Base-by-base conservation (phyloP, 2,888 invertebrate species). In the Diarsia rubi region DNA sequence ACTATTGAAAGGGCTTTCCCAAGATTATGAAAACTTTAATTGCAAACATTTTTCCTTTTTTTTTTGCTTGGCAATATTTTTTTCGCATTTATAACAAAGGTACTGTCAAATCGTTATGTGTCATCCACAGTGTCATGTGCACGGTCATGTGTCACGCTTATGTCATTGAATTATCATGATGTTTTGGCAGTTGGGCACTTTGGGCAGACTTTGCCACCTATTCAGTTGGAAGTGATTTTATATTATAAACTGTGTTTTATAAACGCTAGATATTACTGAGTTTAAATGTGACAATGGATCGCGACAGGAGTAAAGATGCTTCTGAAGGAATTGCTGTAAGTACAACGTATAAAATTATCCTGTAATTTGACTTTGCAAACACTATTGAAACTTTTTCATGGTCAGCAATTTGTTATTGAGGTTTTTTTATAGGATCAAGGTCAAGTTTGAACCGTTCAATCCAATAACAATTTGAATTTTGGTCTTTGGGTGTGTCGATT, bases 311-410 rank as follows among this genome's bases (percentile, higher is more conserved):
- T 31, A 95, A 95, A 90, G 94, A 94, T 89, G 96, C 96, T 9
- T 96, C 96, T 37, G 96, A 97, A 91, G 96, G 96, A 59, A 95
- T 96, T 75, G 96, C 95, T 44, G 96, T 97, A 86, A 94, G 96
- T 90, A 69, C 24, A 65, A 73, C 12, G 1, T 57, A n/a, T 47
- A n/a, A 45, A 19, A 60, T 31, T 12, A 21, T n/a, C 57, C 14
- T 42, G 5, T 44, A 49, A 24, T 62, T 45, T 45, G 3, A 47
- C 75, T 21, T 66, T 57, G 8, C 37, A 52, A 60, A 60, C 16
- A 44, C 57, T 19, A 49, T 11, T 49, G 16, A 47, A 84, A 76
- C 49, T 66, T 62, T 78, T 59, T 74, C 76, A 79, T 66, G 59
- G 76, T 86, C 84, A 78, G 65, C 59, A 67, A 60, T 69, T 81